Conservation (phyloP, 1,140 invertebrate genomes). For the Cotesia chilonis region DNA sequence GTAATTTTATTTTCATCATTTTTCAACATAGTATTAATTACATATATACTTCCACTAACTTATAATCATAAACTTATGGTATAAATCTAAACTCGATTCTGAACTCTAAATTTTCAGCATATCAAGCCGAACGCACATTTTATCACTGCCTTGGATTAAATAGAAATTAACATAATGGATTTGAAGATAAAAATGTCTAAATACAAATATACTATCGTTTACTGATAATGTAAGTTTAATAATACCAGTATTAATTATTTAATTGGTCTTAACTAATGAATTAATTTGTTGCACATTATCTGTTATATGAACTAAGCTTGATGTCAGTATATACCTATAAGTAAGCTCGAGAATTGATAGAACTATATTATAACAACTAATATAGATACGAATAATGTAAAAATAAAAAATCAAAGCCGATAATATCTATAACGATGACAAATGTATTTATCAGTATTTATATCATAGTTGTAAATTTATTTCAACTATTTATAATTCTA, state of each 20-base stretch:
- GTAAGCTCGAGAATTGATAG: conserved; percentile 11
- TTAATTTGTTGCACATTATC: conserved; percentile 25
- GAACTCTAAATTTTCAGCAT: too few species aligned
- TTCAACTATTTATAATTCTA: conserved; percentile 37
- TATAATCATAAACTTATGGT: too few species aligned
- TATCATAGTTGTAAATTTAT: conserved; percentile 36
- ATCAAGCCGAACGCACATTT: too few species aligned
- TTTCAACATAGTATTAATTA: too few species aligned
- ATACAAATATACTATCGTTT: too few species aligned
- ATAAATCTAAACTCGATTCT: too few species aligned
- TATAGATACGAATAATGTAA: conserved; percentile 43
- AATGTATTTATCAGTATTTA: conserved; percentile 53
- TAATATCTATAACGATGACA: conserved; percentile 28
- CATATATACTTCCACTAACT: too few species aligned
- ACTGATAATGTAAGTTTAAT: not conserved
- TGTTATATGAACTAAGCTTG: conserved; percentile 4
- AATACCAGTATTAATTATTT: conserved; percentile 19
- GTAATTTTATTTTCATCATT: too few species aligned
- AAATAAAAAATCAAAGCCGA: conserved; percentile 35
- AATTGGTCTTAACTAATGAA: conserved; percentile 4
- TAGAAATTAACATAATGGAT: too few species aligned
- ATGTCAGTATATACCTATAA: not conserved
- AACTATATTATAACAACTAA: conserved; percentile 19
- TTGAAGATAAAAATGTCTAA: not conserved
- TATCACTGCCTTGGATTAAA: too few species aligned